A percentile compares a stretch with the other conserved stretches of the same genome.
Evolutionary conservation across 1,140 invertebrate species (phyloP).

Genomic region (Popillia japonica): DNA sequence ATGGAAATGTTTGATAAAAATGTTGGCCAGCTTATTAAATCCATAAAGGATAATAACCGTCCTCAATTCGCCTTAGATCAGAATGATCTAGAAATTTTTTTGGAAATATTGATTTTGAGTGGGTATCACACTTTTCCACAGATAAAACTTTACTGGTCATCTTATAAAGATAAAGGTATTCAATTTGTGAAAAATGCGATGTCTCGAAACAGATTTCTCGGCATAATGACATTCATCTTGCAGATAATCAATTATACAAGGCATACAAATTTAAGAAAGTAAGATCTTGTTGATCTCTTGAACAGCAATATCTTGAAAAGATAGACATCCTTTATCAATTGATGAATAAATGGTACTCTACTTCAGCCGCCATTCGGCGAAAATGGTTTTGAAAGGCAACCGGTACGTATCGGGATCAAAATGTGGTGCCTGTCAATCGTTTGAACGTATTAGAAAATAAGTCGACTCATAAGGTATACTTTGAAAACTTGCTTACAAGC

Average conservation of each 20-base stretch:
- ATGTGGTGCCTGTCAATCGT: slow-evolving; percentile 53
- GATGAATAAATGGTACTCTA: slow-evolving; percentile 65
- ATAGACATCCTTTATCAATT: slow-evolving; percentile 59
- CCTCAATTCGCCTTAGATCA: not conserved
- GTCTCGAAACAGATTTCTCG: slow-evolving; percentile 19
- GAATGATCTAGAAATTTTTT: slow-evolving; percentile 34
- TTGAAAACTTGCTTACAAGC: slow-evolving; percentile 44
- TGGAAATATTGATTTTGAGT: slow-evolving; percentile 52
- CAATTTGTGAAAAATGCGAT: slow-evolving; percentile 46
- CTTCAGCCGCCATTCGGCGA: slow-evolving; percentile 62
- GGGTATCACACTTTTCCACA: slow-evolving; percentile 52
- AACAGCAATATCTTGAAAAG: not conserved
- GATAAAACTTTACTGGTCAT: slow-evolving; percentile 51
- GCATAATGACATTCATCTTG: slow-evolving; percentile 15
- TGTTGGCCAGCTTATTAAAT: too few relatives aligned
- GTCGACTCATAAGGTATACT: slow-evolving; percentile 41
- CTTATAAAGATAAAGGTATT: slow-evolving; percentile 54
- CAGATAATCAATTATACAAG: slow-evolving; percentile 9
- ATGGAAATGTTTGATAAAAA: too few relatives aligned
- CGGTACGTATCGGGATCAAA: slow-evolving; percentile 63
- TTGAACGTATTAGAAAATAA: slow-evolving; percentile 39
- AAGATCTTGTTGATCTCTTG: not conserved
- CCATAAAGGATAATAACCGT: slow-evolving; percentile 3
- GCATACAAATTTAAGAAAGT: slow-evolving; percentile 28
- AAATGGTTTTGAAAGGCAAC: slow-evolving; percentile 63